Evolutionary conservation across 2,797 vertebrate species (phyloP), one percentile per base, ranked within the genome.

Genomic region (Denticeps clupeoides): DNA sequence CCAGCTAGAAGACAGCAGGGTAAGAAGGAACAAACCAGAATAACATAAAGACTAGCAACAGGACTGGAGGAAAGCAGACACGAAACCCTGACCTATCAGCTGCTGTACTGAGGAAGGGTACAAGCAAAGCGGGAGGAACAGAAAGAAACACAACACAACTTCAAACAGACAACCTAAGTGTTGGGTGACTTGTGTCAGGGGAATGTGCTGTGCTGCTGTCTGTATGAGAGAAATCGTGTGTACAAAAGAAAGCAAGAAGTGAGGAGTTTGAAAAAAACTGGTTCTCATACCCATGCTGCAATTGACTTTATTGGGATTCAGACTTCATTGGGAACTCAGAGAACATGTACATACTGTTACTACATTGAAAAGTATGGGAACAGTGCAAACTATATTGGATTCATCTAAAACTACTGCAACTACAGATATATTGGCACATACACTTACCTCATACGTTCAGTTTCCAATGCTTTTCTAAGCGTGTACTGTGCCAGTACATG

Each of bases 1-100:
- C 95, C 95, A 93, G 92, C 95, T 99, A 99, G 93, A 97, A 97
- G 95, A 95, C 96, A 97, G 95, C 95, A 92, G 95, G 93, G 93
- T 97, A 95, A 97, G 95, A 99, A 96, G 91, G 91, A 91, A 99
- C 93, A 99, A 97, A 99, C 91, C 95, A 99, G 92, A 99, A 97
- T 93, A 96, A 97, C 93, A 97, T 99, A 97, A 99, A 97, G 91
- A 97, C 93, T 94, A 96, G 92, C 93, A 95, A 97, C 90, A 92
- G 91, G 90, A 91, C 91, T 91, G 87, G 71, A 92, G 89, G 91
- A 95, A 90, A 93, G 91, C 92, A 96, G 90, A 95, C 89, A 96
- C 90, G 89, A 93, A 82, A 80, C 86, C 89, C 93, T 93, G 90
- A 89, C 88, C 89, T 93, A 91, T 87, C 83, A 90, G 88, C 87